A percentile compares a stretch with the other conserved stretches of the same genome.
Conservation (phyloP, 1,140 invertebrate genomes). For the Idris sp. region DNA sequence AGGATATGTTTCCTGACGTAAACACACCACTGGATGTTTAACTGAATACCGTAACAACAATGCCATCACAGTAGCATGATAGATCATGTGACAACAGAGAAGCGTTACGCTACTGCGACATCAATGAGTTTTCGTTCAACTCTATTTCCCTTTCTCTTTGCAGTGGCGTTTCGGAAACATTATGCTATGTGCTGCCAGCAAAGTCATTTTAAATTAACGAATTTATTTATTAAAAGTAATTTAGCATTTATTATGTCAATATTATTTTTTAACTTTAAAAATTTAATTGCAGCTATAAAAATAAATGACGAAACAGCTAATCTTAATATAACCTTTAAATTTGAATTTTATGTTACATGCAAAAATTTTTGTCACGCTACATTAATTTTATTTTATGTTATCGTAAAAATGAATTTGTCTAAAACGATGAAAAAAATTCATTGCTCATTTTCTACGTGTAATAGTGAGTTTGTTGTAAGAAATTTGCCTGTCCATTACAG, state of each 20-base stretch:
- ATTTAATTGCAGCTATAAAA: no score
- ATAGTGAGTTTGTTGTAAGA: conserved; percentile 28
- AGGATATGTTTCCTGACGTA: conserved; percentile 44
- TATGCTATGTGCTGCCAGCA: conserved; percentile 23
- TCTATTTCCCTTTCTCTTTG: conserved; percentile 45
- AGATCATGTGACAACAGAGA: conserved; percentile 60
- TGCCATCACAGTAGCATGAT: conserved; percentile 41
- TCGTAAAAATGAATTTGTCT: conserved; percentile 33
- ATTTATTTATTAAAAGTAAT: conserved; percentile 22
- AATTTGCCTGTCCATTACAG: conserved; percentile 44
- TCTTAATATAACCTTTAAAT: no score
- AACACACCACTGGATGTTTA: conserved; percentile 44
- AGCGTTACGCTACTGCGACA: conserved; percentile 31
- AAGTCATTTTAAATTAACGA: conserved; percentile 48
- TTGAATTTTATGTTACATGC: no score
- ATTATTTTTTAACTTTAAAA: no score
- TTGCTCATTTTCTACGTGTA: conserved; percentile 34
- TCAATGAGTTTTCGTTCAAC: conserved; percentile 59
- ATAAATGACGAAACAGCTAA: no score
- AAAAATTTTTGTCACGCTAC: no score
- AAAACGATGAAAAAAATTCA: conserved; percentile 34
- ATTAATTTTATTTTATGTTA: conserved; percentile 13
- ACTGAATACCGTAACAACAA: conserved; percentile 55
- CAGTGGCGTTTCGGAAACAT: conserved; percentile 43
- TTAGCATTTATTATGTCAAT: background rate